Evolutionary conservation across 2,113 vertebrate genomes (phyloP), one percentile per base, ranked within the genome.

Genomic region (Scomber japonicus): DNA sequence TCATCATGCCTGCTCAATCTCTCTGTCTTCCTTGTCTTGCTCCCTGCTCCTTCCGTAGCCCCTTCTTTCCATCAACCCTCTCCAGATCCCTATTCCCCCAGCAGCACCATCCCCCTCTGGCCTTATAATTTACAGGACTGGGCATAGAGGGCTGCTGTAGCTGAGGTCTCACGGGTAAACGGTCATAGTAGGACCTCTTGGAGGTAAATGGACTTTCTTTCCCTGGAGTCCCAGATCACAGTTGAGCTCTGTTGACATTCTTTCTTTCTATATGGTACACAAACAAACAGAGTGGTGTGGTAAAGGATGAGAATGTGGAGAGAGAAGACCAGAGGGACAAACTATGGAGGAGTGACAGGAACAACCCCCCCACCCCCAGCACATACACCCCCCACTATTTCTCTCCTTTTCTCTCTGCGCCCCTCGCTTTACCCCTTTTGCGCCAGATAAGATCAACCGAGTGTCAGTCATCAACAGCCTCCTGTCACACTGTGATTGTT

Each of bases 401-500:
- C 56, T 64, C 76, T 73, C 65, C 67, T 48, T 68, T 73, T 78
- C 71, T 78, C 74, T 84, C 87, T 62, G 49, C 30, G 35, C 66
- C 56, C 71, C 72, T 90, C 72, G 48, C 78, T 89, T 74, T 80
- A 87, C 81, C 81, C 75, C 72, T 71, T 86, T 59, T 76, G 85
- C 44, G 30, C 78, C 95, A 95, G 97, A 96, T 97, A 96, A 97
- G 96, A 96, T 96, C 95, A 95, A 95, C 95, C 88, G 71, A 90
- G 94, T 96, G 96, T 97, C 96, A 97, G 94, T 94, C 95, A 95
- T 96, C 95, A 92, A 91, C 88, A 89, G 95, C 96, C 94, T 96
- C 95, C 96, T 95, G 96, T 96, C 97, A 96, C 96, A 95, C 95
- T 95, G 96, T 95, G 96, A 96, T 96, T 96, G 95, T 93, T 91